Percentiles rank a stretch among this genome's conserved stretches.
Conservation (phyloP, 1,140 invertebrate species). For the Drosophila nannoptera region DNA sequence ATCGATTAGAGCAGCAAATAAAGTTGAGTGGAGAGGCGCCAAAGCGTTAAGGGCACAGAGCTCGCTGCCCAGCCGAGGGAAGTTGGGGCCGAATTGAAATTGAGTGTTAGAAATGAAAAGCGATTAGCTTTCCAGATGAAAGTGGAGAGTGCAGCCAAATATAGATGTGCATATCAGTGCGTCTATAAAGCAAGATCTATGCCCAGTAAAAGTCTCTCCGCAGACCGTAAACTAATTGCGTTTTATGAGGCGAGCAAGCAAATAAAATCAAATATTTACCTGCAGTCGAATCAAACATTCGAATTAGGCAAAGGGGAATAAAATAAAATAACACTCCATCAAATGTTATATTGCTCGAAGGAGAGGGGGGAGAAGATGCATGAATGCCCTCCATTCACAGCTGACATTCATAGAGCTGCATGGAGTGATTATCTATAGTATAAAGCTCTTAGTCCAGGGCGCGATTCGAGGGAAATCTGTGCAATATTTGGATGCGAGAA, state of each 20-base stretch:
- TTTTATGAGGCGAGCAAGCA: neutral
- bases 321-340: no score
- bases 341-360: no score
- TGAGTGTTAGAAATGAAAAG: constrained; percentile 42
- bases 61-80: neutral
- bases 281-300: neutral
- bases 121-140: constrained; percentile 38
- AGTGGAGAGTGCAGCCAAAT: constrained; percentile 13
- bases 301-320: no score
- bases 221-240: neutral
- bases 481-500: no score
- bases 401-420: no score
- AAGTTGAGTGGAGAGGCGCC: constrained; percentile 62
- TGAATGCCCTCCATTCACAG: no score
- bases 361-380: no score
- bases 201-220: neutral
- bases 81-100: constrained; percentile 15
- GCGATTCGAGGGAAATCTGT: no score
- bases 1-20: constrained; percentile 70
- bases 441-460: no score
- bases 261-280: neutral
- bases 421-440: no score
- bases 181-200: neutral
- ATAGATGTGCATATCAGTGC: neutral
- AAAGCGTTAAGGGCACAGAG: constrained; percentile 45